Percentiles rank a stretch among this genome's conserved stretches.
Conservation (phyloP, 2,113 vertebrate genomes). For the Psittacara wagleri region DNA sequence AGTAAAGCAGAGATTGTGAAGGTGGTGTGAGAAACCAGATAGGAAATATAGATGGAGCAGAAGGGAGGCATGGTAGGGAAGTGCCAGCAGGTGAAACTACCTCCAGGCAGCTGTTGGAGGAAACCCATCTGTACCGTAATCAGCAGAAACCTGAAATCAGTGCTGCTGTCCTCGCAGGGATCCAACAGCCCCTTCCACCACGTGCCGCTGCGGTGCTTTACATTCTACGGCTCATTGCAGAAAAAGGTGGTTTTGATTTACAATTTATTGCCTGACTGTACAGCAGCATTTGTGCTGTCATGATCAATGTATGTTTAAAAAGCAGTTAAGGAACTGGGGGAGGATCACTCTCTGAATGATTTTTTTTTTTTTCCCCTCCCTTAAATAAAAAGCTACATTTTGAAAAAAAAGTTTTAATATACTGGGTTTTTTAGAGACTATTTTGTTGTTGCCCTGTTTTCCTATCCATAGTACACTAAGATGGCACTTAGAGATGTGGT, state of each 20-base stretch:
- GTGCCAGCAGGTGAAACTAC: not conserved
- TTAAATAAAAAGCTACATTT: not conserved
- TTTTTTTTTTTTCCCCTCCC: not conserved
- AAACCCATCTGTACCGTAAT: not conserved
- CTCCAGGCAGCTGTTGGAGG: not conserved
- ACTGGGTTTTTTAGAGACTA: not conserved
- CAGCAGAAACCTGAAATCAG: not conserved
- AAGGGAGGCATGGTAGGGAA: not conserved
- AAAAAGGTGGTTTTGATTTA: not conserved
- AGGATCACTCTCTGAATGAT: not conserved
- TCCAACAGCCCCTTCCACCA: not conserved
- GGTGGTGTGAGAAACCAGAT: not conserved
- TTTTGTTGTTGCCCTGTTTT: not conserved
- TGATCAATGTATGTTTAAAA: not conserved
- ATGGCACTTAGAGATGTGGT: not conserved
- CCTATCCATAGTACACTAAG: not conserved
- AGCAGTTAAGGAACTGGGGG: not conserved
- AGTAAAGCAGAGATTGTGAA: not conserved
- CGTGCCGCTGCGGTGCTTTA: accelerated
- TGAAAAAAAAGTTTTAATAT: not conserved
- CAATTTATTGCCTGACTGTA: not conserved
- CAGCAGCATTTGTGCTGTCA: not conserved
- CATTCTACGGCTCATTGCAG: not conserved
- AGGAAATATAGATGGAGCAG: not conserved
- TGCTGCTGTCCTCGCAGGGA: accelerated